Conservation (phyloP, 1,140 invertebrate genomes). For the Frieseomelitta varia region DNA sequence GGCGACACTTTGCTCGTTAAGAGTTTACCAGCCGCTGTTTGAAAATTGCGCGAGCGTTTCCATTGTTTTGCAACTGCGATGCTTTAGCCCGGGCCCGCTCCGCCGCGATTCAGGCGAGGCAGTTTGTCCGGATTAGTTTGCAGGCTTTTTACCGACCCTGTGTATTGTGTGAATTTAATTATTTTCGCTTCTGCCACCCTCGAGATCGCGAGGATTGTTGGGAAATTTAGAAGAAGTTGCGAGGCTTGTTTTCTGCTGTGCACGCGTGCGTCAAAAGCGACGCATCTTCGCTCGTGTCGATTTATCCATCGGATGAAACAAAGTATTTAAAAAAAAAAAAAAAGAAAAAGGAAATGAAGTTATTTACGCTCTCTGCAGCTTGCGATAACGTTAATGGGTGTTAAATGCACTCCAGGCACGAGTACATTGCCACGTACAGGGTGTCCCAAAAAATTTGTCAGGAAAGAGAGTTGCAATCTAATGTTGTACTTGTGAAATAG, state of each 20-base stretch:
- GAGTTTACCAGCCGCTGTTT: neutral
- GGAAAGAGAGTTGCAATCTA: too few species aligned
- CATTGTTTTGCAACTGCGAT: neutral
- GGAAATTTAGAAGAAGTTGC: neutral
- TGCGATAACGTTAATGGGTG: neutral
- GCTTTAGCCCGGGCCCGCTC: neutral
- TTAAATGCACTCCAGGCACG: too few species aligned
- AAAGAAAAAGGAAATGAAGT: too few species aligned
- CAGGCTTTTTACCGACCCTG: neutral
- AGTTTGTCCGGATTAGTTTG: neutral
- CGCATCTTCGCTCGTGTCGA: too few species aligned
- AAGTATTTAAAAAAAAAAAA: too few species aligned
- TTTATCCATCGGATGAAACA: too few species aligned
- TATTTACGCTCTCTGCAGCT: neutral
- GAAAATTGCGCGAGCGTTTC: neutral
- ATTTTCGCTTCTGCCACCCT: neutral
- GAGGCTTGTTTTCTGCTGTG: neutral
- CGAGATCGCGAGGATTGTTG: neutral
- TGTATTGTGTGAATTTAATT: constrained; percentile 12
- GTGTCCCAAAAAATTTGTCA: too few species aligned
- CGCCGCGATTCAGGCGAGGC: neutral
- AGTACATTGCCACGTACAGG: too few species aligned
- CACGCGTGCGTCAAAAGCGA: too few species aligned
- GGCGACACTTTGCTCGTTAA: constrained; percentile 11
- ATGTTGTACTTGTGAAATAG: too few species aligned